These are phyloP conservation scores for Aphelinus certus DNA, from an alignment of 1,140 invertebrate genomes.

Conservation along the genomic window DNA sequence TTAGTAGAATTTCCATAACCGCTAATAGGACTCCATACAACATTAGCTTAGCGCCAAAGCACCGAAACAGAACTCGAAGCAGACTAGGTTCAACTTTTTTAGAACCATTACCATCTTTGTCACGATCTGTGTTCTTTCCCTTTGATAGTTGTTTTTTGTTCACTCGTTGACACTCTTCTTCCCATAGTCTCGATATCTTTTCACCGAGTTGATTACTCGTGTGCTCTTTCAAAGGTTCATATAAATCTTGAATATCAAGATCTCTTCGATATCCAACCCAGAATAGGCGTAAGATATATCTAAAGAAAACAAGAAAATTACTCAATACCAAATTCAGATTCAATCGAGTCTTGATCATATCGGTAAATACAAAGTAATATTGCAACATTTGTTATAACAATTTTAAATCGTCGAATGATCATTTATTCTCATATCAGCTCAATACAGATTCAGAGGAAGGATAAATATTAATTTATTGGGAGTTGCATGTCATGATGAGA, in stretches of 20 bases:
- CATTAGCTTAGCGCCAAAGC: conserved; percentile 66
- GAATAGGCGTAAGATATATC: conserved; percentile 75
- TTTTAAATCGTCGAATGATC: too few species aligned
- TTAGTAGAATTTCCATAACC: conserved; percentile 66
- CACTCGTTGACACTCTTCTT: conserved; percentile 50
- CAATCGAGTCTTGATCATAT: too few species aligned
- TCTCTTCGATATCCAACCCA: conserved; percentile 75
- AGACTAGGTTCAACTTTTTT: conserved; percentile 66
- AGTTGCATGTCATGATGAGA: too few species aligned
- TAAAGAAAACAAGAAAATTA: conserved; percentile 50
- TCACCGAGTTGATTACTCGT: conserved; percentile 63
- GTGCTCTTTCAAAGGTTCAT: conserved; percentile 72
- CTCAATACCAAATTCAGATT: too few species aligned
- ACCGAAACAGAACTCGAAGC: conserved; percentile 64
- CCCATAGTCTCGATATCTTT: conserved; percentile 58
- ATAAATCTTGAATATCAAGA: conserved; percentile 76
- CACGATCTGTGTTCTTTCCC: conserved; percentile 40
- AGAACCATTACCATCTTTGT: conserved; percentile 38
- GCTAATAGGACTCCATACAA: conserved; percentile 66
- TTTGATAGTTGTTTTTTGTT: conserved; percentile 43
- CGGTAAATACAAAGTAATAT: too few species aligned
- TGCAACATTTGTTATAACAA: too few species aligned
- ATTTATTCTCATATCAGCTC: too few species aligned
- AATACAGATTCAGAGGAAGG: too few species aligned
- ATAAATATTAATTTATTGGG: too few species aligned